These are phyloP conservation scores for Gallinago paraguaiae DNA, from an alignment of 2,113 vertebrate genomes.

Conservation along the genomic window DNA sequence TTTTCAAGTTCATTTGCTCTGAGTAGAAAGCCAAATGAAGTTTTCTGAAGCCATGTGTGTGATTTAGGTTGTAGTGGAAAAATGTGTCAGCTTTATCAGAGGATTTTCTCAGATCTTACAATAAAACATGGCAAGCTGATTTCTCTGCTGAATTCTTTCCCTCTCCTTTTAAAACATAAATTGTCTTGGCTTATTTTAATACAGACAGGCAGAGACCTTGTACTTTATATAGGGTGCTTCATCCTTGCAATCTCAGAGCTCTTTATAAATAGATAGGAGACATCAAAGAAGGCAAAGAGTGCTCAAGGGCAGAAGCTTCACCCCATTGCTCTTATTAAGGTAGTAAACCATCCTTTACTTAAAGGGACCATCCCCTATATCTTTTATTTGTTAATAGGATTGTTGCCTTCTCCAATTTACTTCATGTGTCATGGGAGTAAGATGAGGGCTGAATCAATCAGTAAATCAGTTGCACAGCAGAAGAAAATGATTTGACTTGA, in stretches of 20 bases:
- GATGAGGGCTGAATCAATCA: neutral
- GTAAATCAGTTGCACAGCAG: neutral
- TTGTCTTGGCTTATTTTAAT: slow-evolving; percentile 1
- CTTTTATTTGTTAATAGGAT: neutral
- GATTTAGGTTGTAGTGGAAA: slow-evolving; percentile 5
- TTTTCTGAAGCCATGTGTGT: neutral
- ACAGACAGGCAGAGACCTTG: slow-evolving; percentile 2
- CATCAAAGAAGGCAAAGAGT: slow-evolving; percentile 43
- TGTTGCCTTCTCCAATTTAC: neutral
- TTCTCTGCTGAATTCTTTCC: neutral
- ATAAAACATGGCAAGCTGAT: neutral
- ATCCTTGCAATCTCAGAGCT: slow-evolving; percentile 16
- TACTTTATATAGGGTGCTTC: neutral
- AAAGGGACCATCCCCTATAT: neutral
- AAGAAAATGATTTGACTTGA: neutral
- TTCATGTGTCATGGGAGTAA: neutral
- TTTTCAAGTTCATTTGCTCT: neutral
- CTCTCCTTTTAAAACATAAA: neutral
- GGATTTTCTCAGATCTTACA: neutral
- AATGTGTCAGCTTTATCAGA: neutral
- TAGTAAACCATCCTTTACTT: slow-evolving; percentile 18
- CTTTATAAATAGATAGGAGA: slow-evolving; percentile 43
- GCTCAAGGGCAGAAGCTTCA: slow-evolving; percentile 37
- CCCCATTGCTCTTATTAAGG: slow-evolving; percentile 2
- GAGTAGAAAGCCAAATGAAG: neutral